Evolutionary conservation across 1,140 invertebrate genomes (phyloP).

Genomic region (Neocloeon triangulifer): DNA sequence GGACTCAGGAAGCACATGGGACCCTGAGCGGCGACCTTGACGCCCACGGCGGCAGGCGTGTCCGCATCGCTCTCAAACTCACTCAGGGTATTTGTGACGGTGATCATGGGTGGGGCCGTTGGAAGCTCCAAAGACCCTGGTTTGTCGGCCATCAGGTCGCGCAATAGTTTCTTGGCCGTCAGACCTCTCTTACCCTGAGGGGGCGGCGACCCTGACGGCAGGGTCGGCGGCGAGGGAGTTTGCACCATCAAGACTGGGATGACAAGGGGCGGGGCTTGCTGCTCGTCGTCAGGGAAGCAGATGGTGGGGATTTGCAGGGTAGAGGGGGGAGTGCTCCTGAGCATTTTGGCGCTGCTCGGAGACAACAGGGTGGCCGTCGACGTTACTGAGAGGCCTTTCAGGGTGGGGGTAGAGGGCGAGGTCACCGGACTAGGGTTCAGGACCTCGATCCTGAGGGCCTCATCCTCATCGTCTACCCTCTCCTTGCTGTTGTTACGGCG

Average conservation of each 20-base stretch:
- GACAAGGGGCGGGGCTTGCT: conserved; percentile 19
- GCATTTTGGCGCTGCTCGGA: no score
- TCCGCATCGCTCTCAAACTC: conserved; percentile 49
- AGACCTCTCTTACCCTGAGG: conserved; percentile 17
- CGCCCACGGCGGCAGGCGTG: not conserved
- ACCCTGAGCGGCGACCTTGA: conserved; percentile 8
- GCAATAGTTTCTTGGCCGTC: not conserved
- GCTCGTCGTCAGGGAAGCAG: no score
- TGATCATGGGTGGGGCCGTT: conserved; percentile 40
- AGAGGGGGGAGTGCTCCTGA: no score
- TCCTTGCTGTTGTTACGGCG: conserved; percentile 18
- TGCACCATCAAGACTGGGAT: conserved; percentile 36
- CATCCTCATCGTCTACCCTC: conserved; percentile 9
- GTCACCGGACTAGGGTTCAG: not conserved
- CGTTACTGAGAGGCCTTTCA: no score
- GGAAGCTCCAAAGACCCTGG: conserved; percentile 37
- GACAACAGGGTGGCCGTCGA: no score
- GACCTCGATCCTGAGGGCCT: not conserved
- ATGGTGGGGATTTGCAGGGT: conserved; percentile 4
- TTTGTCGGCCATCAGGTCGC: conserved; percentile 20
- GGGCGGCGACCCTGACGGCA: conserved; percentile 31
- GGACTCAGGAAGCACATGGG: conserved; percentile 52
- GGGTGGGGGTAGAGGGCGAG: not conserved
- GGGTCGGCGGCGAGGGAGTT: conserved; percentile 25
- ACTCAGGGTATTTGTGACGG: conserved; percentile 45